Base-by-base conservation (phyloP, 2,797 vertebrate genomes). In the Sarcoramphus papa region DNA sequence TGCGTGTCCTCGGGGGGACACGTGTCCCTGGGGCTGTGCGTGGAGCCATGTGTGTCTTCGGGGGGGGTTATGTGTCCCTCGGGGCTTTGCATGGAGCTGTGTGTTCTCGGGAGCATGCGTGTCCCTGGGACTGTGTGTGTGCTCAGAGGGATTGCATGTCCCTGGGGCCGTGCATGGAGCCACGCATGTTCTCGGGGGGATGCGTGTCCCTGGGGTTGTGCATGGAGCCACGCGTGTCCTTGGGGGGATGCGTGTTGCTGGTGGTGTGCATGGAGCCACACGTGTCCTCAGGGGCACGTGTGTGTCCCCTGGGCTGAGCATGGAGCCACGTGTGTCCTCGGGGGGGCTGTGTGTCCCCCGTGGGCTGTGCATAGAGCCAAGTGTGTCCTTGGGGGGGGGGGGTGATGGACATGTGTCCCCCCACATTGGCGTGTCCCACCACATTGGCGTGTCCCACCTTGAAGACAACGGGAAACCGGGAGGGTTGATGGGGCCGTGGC, bases 1-100 rank as follows among this genome's bases (percentile, higher is more conserved):
- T n/a, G n/a, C n/a, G n/a, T n/a, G n/a, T n/a, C n/a, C n/a, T n/a
- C n/a, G n/a, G n/a, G n/a, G n/a, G n/a, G n/a, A n/a, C n/a, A n/a
- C n/a, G n/a, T n/a, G n/a, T n/a, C n/a, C n/a, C n/a, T n/a, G n/a
- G n/a, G n/a, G n/a, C n/a, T n/a, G n/a, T n/a, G n/a, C n/a, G n/a
- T n/a, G n/a, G n/a, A n/a, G n/a, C n/a, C n/a, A n/a, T n/a, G n/a
- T n/a, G n/a, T n/a, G n/a, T n/a, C n/a, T n/a, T n/a, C n/a, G n/a
- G n/a, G n/a, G n/a, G n/a, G n/a, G n/a, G n/a, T n/a, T n/a, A n/a
- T n/a, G 6, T 59, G 50, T 40, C n/a, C 23, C 41, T 16, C 2
- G 2, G 16, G 33, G 50, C 2, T n/a, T 20, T 30, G 21, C 6
- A 11, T 6, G 23, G 40, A 73, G 31, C 5, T 1, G 7, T 11